Evolutionary conservation across 2,888 invertebrate species (phyloP), one percentile per base, ranked within the genome.

Genomic region (Nomada lathburiana): DNA sequence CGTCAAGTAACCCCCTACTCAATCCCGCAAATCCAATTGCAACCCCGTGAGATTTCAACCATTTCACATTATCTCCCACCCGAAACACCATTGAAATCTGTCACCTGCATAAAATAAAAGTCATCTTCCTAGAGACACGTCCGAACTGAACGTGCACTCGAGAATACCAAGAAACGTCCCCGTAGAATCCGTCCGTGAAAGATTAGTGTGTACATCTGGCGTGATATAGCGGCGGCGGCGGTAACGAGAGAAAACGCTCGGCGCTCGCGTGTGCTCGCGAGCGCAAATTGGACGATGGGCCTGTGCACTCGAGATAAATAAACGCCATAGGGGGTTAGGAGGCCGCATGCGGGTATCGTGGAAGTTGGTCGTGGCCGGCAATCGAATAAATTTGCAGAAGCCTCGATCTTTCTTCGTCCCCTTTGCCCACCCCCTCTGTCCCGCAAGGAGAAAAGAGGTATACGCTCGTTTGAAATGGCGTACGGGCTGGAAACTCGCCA

Each of bases 301-400:
- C 71, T 69, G 74, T 67, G 79, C 83, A 89, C 90, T 90, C 86
- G 87, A 86, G 87, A 89, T 89, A 88, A 90, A 84, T 88, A 89
- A 88, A 87, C 80, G 86, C 68, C 79, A 81, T 78, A 72, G 82
- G 82, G 85, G 82, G 85, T 82, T 71, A 81, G 76, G 72, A 80
- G 70, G 79, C 67, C 74, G 59, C 77, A 90, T 90, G 88, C 88
- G 89, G 90, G 90, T 80, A 84, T 82, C 76, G 77, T 83, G 79
- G 84, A 81, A 84, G 82, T 87, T 84, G 77, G 73, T 73, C 73
- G 82, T 74, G 73, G 63, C 50, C 59, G 76, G 65, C 84, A 88
- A 84, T 86, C 81, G 83, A 86, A 83, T 83, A 83, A 87, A 89
- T 85, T 89, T 80, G 80, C 83, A 83, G 73, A 74, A 76, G 79